Percentiles rank a stretch among this genome's conserved stretches.
Evolutionary conservation across 2,888 invertebrate species (phyloP).

Genomic region (Morpho achilles): DNA sequence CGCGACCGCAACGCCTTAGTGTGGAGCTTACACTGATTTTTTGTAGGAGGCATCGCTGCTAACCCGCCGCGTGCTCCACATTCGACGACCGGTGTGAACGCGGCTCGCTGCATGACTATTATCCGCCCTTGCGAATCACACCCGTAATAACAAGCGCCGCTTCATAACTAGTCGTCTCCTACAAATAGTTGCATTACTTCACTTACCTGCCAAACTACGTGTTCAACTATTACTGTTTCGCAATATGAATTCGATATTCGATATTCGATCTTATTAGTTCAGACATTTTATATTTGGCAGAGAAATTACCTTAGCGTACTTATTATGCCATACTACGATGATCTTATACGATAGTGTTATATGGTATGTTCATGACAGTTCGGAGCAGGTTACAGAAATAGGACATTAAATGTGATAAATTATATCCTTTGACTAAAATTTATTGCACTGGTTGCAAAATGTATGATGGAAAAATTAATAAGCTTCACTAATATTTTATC

Average conservation of each 20-base stretch:
- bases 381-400: conserved; percentile 14
- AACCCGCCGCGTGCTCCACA: conserved; percentile 65
- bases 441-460: conserved; percentile 2
- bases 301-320: conserved; percentile 33
- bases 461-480: neutral
- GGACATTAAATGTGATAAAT: conserved; percentile 17
- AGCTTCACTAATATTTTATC: too few relatives aligned
- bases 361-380: conserved; percentile 17
- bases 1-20: conserved; percentile 64
- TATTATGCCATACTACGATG: conserved; percentile 7
- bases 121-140: conserved; percentile 44
- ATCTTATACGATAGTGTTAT: conserved; percentile 22
- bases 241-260: conserved; percentile 50
- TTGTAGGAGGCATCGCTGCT: conserved; percentile 73
- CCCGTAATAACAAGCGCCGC: conserved; percentile 40
- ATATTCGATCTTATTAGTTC: conserved; percentile 46
- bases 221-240: conserved; percentile 53
- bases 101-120: conserved; percentile 52
- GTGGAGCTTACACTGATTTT: conserved; percentile 77
- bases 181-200: conserved; percentile 52
- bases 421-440: conserved; percentile 10
- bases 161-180: conserved; percentile 44
- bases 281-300: conserved; percentile 33
- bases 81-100: conserved; percentile 73
- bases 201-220: conserved; percentile 56